A percentile compares a stretch with the other conserved stretches of the same genome.
Conservation (phyloP, 2,888 invertebrate genomes). For the Hetaerina titia region DNA sequence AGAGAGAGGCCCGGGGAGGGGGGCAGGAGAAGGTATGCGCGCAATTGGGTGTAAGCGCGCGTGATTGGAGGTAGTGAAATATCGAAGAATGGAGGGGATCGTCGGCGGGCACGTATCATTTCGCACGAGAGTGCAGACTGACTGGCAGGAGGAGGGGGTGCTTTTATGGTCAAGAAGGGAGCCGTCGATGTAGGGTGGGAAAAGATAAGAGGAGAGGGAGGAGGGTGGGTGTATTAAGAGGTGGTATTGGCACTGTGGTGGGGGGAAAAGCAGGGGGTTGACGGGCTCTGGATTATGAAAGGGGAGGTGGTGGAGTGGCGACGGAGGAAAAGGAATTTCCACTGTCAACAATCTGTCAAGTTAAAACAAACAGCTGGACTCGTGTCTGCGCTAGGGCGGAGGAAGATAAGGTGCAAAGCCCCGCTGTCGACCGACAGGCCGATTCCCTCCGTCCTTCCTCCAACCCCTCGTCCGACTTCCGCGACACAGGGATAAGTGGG, state of each 20-base stretch:
- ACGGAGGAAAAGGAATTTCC: conserved; percentile 38
- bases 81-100: neutral
- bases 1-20: neutral
- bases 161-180: neutral
- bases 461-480: neutral
- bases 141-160: neutral
- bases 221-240: neutral
- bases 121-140: neutral
- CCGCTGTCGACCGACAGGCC: neutral
- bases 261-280: neutral
- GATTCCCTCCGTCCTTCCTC: neutral
- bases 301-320: neutral
- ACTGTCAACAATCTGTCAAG: conserved; percentile 58
- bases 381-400: neutral
- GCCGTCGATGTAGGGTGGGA: neutral
- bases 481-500: neutral
- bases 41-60: neutral
- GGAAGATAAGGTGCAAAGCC: conserved; percentile 36
- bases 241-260: conserved; percentile 14
- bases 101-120: neutral
- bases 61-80: neutral
- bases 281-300: conserved; percentile 43
- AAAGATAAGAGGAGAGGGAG: neutral
- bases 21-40: neutral
- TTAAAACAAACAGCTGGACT: conserved; percentile 61